Conservation (phyloP, 2,888 invertebrate genomes). For the Cerceris ruficornis region DNA sequence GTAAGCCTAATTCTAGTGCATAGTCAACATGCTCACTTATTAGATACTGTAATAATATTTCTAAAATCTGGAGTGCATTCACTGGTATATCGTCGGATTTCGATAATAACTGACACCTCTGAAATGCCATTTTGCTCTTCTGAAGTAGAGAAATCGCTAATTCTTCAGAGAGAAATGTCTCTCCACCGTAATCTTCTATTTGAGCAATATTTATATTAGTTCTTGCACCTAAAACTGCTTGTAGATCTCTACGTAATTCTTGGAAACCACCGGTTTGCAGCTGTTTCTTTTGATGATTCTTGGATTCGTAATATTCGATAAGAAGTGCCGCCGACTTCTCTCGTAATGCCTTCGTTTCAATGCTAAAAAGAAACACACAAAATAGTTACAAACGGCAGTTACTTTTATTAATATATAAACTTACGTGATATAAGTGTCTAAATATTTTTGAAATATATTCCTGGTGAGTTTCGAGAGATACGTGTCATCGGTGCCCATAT, state of each 20-base stretch:
- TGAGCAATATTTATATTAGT: constrained; percentile 96
- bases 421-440: constrained; percentile 90
- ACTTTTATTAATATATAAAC: constrained; percentile 47
- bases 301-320: constrained; percentile 94
- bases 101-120: constrained; percentile 93
- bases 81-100: constrained; percentile 88
- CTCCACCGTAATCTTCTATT: constrained; percentile 98
- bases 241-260: constrained; percentile 95
- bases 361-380: constrained; percentile 74
- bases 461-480: constrained; percentile 90
- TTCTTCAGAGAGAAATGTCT: constrained; percentile 97
- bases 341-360: constrained; percentile 90
- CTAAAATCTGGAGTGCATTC: constrained; percentile 92
- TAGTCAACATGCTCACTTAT: constrained; percentile 97
- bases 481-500: constrained; percentile 90
- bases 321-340: constrained; percentile 90
- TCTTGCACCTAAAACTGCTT: constrained; percentile 95
- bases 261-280: constrained; percentile 96
- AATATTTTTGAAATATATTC: constrained; percentile 91
- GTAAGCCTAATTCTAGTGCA: constrained; percentile 95
- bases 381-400: no score
- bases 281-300: constrained; percentile 97
- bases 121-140: constrained; percentile 94
- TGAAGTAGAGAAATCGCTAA: constrained; percentile 95
- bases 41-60: constrained; percentile 92